Evolutionary conservation across 2,888 invertebrate genomes (phyloP).

Genomic region (Acrobasis repandana): DNA sequence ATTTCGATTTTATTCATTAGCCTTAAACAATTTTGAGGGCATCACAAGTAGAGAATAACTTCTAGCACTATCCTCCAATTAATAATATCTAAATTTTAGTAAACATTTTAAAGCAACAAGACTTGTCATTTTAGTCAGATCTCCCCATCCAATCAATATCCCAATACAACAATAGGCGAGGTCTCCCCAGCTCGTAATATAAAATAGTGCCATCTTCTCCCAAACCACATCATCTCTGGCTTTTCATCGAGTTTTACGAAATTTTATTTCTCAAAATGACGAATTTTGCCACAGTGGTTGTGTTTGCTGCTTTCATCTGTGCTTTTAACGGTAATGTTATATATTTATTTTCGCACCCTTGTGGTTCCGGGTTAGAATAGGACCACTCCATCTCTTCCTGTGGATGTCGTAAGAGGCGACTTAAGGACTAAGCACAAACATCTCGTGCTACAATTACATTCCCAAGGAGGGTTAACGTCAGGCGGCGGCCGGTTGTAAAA

Average conservation of each 20-base stretch:
- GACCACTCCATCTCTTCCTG: no score
- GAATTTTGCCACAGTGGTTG: background rate
- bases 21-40: no score
- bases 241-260: background rate
- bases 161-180: conserved; percentile 14
- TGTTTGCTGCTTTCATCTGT: conserved; percentile 17
- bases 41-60: no score
- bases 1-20: no score
- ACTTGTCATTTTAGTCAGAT: conserved; percentile 11
- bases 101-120: background rate
- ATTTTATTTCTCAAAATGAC: conserved; percentile 9
- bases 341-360: background rate
- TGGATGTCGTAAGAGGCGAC: no score
- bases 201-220: conserved; percentile 6
- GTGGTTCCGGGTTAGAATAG: no score
- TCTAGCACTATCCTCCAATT: no score
- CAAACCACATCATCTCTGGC: background rate
- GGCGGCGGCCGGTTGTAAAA: no score
- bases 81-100: no score
- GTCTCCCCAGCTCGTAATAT: conserved; percentile 9
- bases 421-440: no score
- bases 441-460: no score
- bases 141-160: conserved; percentile 23
- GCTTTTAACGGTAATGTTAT: conserved; percentile 8
- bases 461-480: no score